Conservation (phyloP, 2,888 invertebrate genomes). For the Drosophila tripunctata region DNA sequence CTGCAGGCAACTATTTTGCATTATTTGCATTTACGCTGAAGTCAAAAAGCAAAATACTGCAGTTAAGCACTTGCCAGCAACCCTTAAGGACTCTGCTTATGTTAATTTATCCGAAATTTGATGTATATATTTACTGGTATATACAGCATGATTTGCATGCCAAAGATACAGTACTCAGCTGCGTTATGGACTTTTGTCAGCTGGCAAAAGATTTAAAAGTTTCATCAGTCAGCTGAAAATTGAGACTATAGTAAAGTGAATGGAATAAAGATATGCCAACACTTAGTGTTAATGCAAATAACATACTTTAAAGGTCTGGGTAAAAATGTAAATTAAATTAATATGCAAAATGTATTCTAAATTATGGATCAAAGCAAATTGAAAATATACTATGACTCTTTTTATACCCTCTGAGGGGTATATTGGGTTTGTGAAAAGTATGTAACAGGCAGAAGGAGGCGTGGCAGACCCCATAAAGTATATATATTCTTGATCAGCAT, state of each 20-base stretch:
- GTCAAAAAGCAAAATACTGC: conserved; percentile 6
- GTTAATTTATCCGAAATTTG: conserved; percentile 47
- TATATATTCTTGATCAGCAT: no score
- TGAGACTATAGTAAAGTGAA: conserved; percentile 5
- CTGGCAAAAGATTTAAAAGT: conserved; percentile 40
- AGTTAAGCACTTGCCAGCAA: conserved; percentile 43
- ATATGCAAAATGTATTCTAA: no score
- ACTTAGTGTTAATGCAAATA: neutral
- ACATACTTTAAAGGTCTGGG: neutral
- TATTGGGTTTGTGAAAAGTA: no score
- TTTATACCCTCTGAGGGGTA: no score
- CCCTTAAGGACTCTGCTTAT: conserved; percentile 57
- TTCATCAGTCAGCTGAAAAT: conserved; percentile 11
- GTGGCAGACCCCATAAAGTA: no score
- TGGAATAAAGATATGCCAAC: neutral
- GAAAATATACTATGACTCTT: no score
- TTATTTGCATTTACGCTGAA: conserved; percentile 47
- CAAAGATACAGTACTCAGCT: conserved; percentile 19
- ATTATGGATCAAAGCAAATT: no score
- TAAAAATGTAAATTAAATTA: no score
- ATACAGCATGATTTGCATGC: conserved; percentile 47
- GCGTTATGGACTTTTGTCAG: conserved; percentile 50
- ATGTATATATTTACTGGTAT: conserved; percentile 14
- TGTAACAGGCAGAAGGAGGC: no score
- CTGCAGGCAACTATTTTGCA: conserved; percentile 65